These are phyloP conservation scores for Cryptocephalus moraei DNA, from an alignment of 2,888 invertebrate species.

Conservation along the genomic window DNA sequence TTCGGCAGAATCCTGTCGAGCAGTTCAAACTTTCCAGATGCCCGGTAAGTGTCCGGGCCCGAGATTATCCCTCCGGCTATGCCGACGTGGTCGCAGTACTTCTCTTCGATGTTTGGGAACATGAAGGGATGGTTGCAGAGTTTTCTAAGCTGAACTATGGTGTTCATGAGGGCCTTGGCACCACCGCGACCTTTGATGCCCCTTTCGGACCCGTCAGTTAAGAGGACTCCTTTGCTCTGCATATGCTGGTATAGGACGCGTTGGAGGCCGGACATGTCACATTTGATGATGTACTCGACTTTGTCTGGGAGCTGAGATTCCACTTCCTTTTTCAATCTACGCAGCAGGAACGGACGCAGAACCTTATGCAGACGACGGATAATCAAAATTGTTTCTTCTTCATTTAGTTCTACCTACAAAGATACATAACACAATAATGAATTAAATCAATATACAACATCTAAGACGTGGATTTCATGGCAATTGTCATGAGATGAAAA, in stretches of 20 bases:
- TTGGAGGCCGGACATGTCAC: slow-evolving; percentile 97
- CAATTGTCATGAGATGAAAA: no score
- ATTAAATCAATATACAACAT: neutral
- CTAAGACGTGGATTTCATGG: no score
- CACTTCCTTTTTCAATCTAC: slow-evolving; percentile 97
- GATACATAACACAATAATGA: neutral
- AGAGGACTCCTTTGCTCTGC: slow-evolving; percentile 91
- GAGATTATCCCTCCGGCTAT: slow-evolving; percentile 64
- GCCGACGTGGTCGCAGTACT: slow-evolving; percentile 86
- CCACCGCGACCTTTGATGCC: slow-evolving; percentile 87
- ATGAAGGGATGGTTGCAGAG: slow-evolving; percentile 99
- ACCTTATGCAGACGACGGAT: slow-evolving; percentile 99
- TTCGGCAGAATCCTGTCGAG: slow-evolving; percentile 95
- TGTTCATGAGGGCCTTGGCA: slow-evolving; percentile 96
- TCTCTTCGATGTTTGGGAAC: slow-evolving; percentile 97
- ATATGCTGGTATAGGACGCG: slow-evolving; percentile 92
- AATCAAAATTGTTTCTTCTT: slow-evolving; percentile 98
- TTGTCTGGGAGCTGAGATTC: slow-evolving; percentile 98
- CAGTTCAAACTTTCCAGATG: slow-evolving; percentile 95
- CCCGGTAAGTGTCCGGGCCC: slow-evolving; percentile 86
- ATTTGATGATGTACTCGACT: slow-evolving; percentile 97
- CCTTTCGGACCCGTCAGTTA: slow-evolving; percentile 94
- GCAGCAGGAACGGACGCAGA: slow-evolving; percentile 88
- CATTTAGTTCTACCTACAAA: slow-evolving; percentile 84
- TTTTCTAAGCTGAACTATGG: slow-evolving; percentile 95